A percentile compares a stretch with the other conserved stretches of the same genome.
Evolutionary conservation across 2,797 vertebrate genomes (phyloP).

Genomic region (Coracias cyanogaster): DNA sequence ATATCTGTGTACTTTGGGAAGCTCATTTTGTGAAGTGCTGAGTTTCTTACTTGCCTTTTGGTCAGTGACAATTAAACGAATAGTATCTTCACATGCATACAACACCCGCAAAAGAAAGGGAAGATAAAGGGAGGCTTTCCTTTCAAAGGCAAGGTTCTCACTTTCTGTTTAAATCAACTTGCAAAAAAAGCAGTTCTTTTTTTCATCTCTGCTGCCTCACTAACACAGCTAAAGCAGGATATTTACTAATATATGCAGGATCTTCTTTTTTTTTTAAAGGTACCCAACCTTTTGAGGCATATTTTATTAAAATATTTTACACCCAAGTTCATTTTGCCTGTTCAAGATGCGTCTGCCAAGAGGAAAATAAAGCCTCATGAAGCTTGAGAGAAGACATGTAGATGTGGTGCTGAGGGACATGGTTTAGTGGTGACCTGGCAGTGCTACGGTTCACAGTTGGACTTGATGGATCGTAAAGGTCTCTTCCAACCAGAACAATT

Average conservation of each 20-base stretch:
- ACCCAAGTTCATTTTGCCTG: not conserved
- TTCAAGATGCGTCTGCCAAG: not conserved
- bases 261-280: not conserved
- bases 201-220: not conserved
- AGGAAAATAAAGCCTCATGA: conserved; percentile 14
- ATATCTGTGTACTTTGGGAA: not conserved
- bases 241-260: not conserved
- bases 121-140: not conserved
- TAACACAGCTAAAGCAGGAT: not conserved
- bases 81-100: not conserved
- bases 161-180: not conserved
- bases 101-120: not conserved
- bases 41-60: conserved; percentile 10
- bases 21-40: not conserved
- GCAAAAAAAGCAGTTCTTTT: not conserved
- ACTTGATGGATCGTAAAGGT: not conserved
- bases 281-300: not conserved
- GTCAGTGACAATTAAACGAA: not conserved
- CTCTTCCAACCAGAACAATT: not conserved
- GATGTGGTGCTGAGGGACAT: not conserved
- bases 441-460: not conserved
- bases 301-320: not conserved
- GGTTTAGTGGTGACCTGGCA: not conserved
- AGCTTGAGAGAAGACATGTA: not conserved
- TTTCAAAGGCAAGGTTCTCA: not conserved